Conservation (phyloP, 2,888 invertebrate species). For the Tribolium freemani region DNA sequence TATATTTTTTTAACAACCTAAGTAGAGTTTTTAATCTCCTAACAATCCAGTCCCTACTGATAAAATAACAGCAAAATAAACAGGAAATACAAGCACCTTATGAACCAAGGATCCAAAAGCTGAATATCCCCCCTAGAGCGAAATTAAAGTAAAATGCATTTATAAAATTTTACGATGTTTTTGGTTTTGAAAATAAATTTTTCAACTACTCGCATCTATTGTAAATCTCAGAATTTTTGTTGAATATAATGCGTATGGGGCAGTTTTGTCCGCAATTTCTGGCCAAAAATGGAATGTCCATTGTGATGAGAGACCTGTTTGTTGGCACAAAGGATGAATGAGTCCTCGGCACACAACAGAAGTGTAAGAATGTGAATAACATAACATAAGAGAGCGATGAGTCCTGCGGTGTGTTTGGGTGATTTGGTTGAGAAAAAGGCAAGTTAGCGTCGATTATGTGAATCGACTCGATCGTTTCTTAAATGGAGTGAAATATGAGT, state of each 20-base stretch:
- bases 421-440: neutral
- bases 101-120: too few species aligned
- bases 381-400: neutral
- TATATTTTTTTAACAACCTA: too few species aligned
- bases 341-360: neutral
- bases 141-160: too few species aligned
- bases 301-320: neutral
- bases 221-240: too few species aligned
- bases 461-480: conserved; percentile 11
- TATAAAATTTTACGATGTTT: too few species aligned
- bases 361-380: neutral
- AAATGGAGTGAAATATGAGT: conserved; percentile 29
- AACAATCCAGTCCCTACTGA: too few species aligned
- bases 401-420: neutral
- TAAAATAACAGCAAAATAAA: too few species aligned
- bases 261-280: neutral
- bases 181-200: too few species aligned
- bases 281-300: neutral
- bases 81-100: too few species aligned
- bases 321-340: neutral
- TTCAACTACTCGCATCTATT: too few species aligned
- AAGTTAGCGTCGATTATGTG: conserved; percentile 15
- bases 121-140: too few species aligned
- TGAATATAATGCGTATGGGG: neutral
- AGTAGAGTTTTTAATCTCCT: too few species aligned